Percentiles rank a stretch among this genome's conserved stretches.
phyloP scores from a whole-genome alignment of 1,140 invertebrate genomes.

The Drosophila arawakana region DNA sequence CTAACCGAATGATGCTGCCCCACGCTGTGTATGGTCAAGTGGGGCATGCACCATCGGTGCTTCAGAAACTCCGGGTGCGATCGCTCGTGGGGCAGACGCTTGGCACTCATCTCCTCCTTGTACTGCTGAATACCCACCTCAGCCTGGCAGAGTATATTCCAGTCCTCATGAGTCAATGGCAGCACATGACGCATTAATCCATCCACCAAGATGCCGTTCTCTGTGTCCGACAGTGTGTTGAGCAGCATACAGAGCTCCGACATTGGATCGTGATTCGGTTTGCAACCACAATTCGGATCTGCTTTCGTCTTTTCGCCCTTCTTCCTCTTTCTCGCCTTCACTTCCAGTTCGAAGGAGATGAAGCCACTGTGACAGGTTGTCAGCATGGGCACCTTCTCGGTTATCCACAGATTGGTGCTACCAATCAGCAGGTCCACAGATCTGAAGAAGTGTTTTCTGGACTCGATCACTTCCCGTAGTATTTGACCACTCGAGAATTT shows the following conservation, averaged over 20 bases:
- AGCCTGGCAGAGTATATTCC: slow-evolving; percentile 26
- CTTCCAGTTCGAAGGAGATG: slow-evolving; percentile 35
- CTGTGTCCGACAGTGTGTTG: slow-evolving; percentile 14
- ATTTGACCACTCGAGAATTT: not conserved
- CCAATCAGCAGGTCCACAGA: slow-evolving; percentile 40
- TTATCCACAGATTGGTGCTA: slow-evolving; percentile 41
- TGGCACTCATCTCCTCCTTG: not conserved
- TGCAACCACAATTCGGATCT: not conserved
- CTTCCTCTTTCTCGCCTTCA: not conserved
- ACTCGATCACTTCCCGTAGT: not conserved
- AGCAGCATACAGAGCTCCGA: slow-evolving; percentile 35
- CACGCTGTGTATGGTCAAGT: slow-evolving; percentile 29
- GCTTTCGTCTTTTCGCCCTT: no score
- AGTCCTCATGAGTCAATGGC: slow-evolving; percentile 43
- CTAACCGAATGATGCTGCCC: not conserved
- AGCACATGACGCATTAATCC: slow-evolving; percentile 23
- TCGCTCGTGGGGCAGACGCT: slow-evolving; percentile 15
- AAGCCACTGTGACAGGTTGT: slow-evolving; percentile 37
- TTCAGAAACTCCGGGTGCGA: slow-evolving; percentile 26
- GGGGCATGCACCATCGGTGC: slow-evolving; percentile 43
- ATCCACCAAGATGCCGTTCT: not conserved
- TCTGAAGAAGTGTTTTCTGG: slow-evolving; percentile 25
- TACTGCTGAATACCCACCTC: slow-evolving; percentile 32
- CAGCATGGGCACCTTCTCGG: slow-evolving; percentile 23
- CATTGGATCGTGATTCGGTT: slow-evolving; percentile 7